Evolutionary conservation across 2,113 vertebrate genomes (phyloP).

Genomic region (Aramus guarauna): DNA sequence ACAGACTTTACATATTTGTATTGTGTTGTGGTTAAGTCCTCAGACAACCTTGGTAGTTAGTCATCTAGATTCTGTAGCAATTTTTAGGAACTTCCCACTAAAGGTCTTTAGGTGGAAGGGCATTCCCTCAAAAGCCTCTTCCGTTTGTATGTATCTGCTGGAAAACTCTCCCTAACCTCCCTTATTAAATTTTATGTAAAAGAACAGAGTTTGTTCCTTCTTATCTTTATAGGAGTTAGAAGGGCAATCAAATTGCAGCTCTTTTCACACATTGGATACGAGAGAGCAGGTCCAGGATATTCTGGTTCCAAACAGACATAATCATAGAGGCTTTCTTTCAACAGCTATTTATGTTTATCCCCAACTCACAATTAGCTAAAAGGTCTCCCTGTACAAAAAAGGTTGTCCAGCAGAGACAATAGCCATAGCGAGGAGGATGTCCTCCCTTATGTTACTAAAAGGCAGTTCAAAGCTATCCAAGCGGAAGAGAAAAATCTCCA

Average conservation of each 20-base stretch:
- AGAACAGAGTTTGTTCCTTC: neutral
- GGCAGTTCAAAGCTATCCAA: neutral
- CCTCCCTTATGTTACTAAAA: neutral
- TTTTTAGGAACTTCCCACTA: constrained; percentile 5
- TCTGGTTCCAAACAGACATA: neutral
- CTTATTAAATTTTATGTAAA: neutral
- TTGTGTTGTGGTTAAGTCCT: neutral
- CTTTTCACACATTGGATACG: neutral
- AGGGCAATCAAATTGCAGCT: neutral
- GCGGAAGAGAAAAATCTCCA: neutral
- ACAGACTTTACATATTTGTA: neutral
- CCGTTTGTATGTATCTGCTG: neutral
- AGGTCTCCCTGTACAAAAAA: neutral
- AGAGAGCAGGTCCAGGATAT: neutral
- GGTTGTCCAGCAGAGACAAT: neutral
- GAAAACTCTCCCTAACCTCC: neutral
- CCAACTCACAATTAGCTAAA: neutral
- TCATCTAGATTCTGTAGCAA: neutral
- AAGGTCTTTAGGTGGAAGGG: neutral
- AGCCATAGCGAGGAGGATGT: neutral
- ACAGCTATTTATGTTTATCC: constrained; percentile 26
- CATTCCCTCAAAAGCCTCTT: neutral
- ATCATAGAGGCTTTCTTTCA: neutral
- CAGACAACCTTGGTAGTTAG: neutral
- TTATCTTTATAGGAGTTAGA: neutral